Conservation (phyloP, 2,888 invertebrate genomes). For the Tipula confusa region DNA sequence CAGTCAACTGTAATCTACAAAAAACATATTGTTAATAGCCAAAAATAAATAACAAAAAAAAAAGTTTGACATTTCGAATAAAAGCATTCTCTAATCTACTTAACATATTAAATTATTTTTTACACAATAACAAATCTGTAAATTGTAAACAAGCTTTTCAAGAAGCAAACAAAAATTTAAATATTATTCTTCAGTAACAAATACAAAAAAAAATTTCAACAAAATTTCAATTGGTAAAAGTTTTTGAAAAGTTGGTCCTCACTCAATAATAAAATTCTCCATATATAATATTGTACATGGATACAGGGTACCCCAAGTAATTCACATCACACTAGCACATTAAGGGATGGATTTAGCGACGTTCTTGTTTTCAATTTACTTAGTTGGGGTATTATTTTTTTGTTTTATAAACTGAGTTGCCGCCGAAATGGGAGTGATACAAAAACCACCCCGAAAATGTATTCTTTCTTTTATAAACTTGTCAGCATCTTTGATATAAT, state of each 20-base stretch:
- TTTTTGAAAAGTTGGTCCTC: not conserved
- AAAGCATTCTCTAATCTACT: not conserved
- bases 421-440: not conserved
- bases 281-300: not conserved
- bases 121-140: not conserved
- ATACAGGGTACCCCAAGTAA: not conserved
- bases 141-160: not conserved
- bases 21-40: no score
- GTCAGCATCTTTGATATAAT: conserved; percentile 14
- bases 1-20: no score
- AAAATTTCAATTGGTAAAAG: not conserved
- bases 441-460: not conserved
- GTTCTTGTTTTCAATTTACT: not conserved
- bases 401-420: not conserved
- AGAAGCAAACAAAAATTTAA: not conserved
- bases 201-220: not conserved
- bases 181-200: not conserved
- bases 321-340: not conserved
- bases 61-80: not conserved
- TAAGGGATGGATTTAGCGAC: not conserved
- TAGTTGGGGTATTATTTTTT: not conserved
- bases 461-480: not conserved
- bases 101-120: not conserved
- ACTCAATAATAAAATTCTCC: not conserved
- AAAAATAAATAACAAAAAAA: not conserved